phyloP scores from a whole-genome alignment of 2,797 vertebrate species.

The Erethizon dorsatum region DNA sequence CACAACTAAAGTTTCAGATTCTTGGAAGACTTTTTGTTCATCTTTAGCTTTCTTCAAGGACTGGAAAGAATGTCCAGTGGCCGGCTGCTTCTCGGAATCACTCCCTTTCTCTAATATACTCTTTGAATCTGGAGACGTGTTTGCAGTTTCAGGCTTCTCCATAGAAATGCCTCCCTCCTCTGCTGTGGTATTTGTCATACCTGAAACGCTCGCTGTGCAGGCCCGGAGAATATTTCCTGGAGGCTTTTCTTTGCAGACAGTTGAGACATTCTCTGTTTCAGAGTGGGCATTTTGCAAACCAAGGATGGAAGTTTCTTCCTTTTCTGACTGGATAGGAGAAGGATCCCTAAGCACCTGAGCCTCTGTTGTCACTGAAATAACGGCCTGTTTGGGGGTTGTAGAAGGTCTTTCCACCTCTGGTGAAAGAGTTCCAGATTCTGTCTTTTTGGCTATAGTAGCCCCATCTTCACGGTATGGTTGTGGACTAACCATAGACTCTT shows the following conservation, averaged over 20 bases:
- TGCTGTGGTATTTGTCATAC: background rate
- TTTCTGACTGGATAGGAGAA: background rate
- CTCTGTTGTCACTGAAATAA: slow-evolving; percentile 19
- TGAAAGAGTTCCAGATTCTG: background rate
- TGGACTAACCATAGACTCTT: background rate
- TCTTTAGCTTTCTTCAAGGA: background rate
- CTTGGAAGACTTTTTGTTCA: background rate
- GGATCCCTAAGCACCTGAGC: background rate
- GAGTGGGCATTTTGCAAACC: background rate
- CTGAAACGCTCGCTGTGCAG: background rate
- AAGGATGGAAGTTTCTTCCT: background rate
- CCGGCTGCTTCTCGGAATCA: background rate
- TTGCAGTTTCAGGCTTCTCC: background rate
- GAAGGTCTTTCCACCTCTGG: background rate
- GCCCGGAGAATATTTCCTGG: background rate
- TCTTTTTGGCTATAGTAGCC: background rate
- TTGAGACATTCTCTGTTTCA: slow-evolving; percentile 1
- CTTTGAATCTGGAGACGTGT: background rate
- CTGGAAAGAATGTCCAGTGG: background rate
- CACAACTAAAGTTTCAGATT: background rate
- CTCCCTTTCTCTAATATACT: background rate
- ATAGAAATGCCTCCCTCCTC: background rate
- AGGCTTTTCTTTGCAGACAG: background rate
- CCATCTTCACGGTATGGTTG: background rate
- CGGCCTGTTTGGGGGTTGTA: slow-evolving; percentile 27